These are phyloP conservation scores for Anguilla pacifica DNA, from an alignment of 2,797 vertebrate species.

Conservation along the genomic window DNA sequence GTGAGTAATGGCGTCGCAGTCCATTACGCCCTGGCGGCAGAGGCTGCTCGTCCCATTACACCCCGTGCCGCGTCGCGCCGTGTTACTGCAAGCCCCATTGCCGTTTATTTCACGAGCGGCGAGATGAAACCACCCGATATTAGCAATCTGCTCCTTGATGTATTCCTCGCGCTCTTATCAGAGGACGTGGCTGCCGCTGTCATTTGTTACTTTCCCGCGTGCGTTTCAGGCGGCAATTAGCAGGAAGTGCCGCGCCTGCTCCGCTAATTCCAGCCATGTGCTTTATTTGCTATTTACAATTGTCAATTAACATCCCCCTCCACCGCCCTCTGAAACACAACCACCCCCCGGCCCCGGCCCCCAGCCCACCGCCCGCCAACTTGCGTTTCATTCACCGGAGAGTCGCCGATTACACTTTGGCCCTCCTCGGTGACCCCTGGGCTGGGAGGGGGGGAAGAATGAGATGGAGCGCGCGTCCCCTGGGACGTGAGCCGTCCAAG, in stretches of 20 bases:
- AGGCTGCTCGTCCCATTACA: constrained; percentile 80
- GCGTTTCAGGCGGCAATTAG: constrained; percentile 76
- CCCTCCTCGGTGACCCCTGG: constrained; percentile 77
- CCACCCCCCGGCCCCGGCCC: constrained; percentile 14
- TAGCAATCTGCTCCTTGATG: constrained; percentile 84
- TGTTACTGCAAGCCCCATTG: constrained; percentile 84
- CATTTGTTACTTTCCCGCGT: constrained; percentile 39
- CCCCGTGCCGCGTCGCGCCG: constrained; percentile 64
- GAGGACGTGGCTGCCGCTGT: constrained; percentile 30
- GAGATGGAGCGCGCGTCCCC: constrained; percentile 64
- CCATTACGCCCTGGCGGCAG: constrained; percentile 77
- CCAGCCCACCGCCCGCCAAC: constrained; percentile 59
- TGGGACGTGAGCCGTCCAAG: constrained; percentile 66
- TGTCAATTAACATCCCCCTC: constrained; percentile 72
- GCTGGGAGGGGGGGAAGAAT: constrained; percentile 54
- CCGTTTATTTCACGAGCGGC: constrained; percentile 82
- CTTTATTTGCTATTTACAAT: constrained; percentile 81
- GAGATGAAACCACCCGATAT: constrained; percentile 82
- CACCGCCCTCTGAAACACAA: constrained; percentile 61
- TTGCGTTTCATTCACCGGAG: constrained; percentile 11
- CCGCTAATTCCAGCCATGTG: constrained; percentile 74
- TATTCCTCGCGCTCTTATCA: constrained; percentile 62
- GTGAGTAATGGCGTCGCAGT: constrained; percentile 80
- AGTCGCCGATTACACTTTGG: constrained; percentile 77
- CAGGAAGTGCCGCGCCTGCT: constrained; percentile 66